These are phyloP conservation scores for Mesorhabditis spiculigera DNA, from an alignment of 2,888 invertebrate genomes.

Conservation along the genomic window DNA sequence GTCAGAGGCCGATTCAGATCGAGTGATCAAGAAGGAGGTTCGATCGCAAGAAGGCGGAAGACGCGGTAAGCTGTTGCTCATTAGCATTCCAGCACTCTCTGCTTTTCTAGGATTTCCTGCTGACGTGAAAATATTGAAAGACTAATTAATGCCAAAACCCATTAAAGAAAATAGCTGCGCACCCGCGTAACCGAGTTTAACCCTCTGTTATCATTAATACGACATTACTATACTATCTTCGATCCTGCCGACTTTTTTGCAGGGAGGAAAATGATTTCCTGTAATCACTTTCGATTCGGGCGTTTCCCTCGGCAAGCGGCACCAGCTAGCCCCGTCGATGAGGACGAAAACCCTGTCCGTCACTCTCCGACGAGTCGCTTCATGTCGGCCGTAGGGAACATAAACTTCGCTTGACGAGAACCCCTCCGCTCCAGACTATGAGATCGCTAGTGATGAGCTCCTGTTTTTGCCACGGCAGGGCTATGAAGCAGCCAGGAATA, in stretches of 20 bases:
- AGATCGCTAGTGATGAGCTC: constrained; percentile 71
- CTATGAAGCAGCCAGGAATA: constrained; percentile 75
- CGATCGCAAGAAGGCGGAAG: constrained; percentile 12
- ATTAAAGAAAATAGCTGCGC: constrained; percentile 18
- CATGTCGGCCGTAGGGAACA: no score
- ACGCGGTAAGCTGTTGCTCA: constrained; percentile 7
- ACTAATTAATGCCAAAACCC: constrained; percentile 15
- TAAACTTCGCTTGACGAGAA: constrained; percentile 17
- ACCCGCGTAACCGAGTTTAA: neutral
- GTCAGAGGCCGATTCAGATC: constrained; percentile 24
- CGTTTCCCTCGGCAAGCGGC: constrained; percentile 19
- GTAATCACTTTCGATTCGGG: no score
- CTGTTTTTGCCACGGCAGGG: constrained; percentile 83
- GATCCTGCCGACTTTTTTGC: no score
- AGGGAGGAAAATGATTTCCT: no score
- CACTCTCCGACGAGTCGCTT: constrained; percentile 90
- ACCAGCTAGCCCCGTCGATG: constrained; percentile 22
- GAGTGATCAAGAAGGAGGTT: constrained; percentile 15
- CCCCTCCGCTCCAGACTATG: constrained; percentile 62
- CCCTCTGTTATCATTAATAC: no score
- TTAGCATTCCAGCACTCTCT: no score
- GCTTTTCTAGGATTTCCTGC: constrained; percentile 15
- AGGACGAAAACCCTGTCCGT: constrained; percentile 63
- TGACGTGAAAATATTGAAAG: constrained; percentile 20
- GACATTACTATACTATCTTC: no score